Percentiles rank a stretch among this genome's conserved stretches.
Evolutionary conservation across 2,113 vertebrate genomes (phyloP).

Genomic region (Tympanuchus pallidicinctus): DNA sequence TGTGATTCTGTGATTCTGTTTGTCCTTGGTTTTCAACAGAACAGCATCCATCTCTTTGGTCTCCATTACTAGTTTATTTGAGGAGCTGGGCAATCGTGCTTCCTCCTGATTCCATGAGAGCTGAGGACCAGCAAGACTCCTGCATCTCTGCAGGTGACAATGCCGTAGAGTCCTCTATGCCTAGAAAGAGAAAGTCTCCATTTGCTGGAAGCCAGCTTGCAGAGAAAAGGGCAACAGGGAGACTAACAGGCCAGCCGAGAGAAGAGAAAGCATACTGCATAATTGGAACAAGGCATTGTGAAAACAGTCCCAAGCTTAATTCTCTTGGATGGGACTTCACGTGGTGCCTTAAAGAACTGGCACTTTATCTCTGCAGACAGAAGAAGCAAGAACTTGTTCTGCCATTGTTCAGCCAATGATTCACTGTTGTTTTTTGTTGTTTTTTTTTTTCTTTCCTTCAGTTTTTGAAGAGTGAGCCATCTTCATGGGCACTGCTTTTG

Average conservation of each 20-base stretch:
- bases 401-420: not conserved
- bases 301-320: not conserved
- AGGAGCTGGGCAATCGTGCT: not conserved
- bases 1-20: not conserved
- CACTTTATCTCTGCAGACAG: constrained; percentile 10
- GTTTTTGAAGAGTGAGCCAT: not conserved
- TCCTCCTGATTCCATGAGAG: not conserved
- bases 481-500: not conserved
- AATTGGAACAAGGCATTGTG: not conserved
- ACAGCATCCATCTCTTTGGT: not conserved
- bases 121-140: not conserved
- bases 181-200: not conserved
- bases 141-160: accelerated
- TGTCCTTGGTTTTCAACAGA: not conserved
- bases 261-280: not conserved
- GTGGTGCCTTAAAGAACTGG: not conserved
- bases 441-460: not conserved
- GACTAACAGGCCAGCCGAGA: not conserved
- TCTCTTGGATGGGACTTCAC: not conserved
- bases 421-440: too few relatives aligned
- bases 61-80: not conserved
- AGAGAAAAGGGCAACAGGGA: not conserved
- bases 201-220: not conserved
- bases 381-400: not conserved
- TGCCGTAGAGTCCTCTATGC: accelerated